These are phyloP conservation scores for Ptychochromis oligacanthus DNA, from an alignment of 2,113 vertebrate genomes.

Conservation along the genomic window DNA sequence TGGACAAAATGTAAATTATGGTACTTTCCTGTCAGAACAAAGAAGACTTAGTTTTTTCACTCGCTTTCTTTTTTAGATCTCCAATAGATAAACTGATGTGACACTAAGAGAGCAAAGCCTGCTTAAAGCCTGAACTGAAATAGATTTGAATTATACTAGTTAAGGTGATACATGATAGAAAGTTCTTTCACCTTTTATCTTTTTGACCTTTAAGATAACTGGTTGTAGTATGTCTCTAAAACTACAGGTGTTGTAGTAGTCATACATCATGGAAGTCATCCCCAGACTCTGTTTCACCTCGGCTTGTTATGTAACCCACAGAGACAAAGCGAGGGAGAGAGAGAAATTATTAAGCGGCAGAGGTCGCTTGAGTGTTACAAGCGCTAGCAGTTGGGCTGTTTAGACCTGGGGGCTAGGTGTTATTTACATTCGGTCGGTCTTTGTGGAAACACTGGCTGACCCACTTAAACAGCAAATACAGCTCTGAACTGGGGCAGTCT, in stretches of 20 bases:
- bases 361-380: slow-evolving; percentile 35
- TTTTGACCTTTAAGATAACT: slow-evolving; percentile 3
- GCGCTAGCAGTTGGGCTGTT: slow-evolving; percentile 2
- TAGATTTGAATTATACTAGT: neutral
- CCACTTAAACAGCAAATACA: slow-evolving; percentile 32
- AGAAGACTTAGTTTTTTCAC: neutral
- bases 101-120: neutral
- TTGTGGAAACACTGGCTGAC: slow-evolving; percentile 20
- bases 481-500: slow-evolving; percentile 38
- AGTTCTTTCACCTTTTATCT: neutral
- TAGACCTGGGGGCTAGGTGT: slow-evolving; percentile 3
- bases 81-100: neutral
- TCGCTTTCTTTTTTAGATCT: neutral
- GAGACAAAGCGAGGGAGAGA: neutral
- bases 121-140: neutral
- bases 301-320: slow-evolving; percentile 21
- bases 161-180: neutral
- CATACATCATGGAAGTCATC: slow-evolving; percentile 18
- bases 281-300: neutral
- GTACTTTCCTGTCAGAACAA: accelerated
- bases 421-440: slow-evolving; percentile 17
- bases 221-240: slow-evolving; percentile 5
- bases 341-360: neutral
- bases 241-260: neutral
- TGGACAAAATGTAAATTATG: neutral